Evolutionary conservation across 2,888 invertebrate species (phyloP).

Genomic region (Heliconius aoede): DNA sequence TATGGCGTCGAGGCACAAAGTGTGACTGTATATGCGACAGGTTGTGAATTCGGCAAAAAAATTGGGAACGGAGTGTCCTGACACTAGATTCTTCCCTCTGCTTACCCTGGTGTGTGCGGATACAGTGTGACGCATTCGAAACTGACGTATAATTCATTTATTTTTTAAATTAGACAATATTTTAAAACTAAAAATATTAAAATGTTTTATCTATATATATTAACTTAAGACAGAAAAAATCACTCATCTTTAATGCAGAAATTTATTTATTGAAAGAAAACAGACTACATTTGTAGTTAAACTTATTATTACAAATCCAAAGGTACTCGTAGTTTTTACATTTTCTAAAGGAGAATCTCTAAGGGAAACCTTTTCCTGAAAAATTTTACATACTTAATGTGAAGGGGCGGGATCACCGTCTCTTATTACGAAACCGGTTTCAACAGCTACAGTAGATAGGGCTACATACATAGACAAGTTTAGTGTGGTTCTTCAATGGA

Average conservation of each 20-base stretch:
- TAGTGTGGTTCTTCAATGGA: slow-evolving; percentile 71
- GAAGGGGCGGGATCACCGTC: slow-evolving; percentile 58
- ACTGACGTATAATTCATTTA: neutral
- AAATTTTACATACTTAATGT: slow-evolving; percentile 55
- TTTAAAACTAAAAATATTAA: neutral
- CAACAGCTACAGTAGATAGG: slow-evolving; percentile 54
- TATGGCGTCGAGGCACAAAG: neutral
- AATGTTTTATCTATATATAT: too few relatives aligned
- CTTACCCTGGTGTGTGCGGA: too few relatives aligned
- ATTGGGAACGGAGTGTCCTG: too few relatives aligned
- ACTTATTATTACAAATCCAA: neutral
- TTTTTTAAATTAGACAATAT: neutral
- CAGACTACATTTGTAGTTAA: neutral
- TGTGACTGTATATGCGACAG: too few relatives aligned
- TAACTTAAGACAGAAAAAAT: neutral
- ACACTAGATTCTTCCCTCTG: too few relatives aligned
- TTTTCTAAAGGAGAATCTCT: slow-evolving; percentile 43
- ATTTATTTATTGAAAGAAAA: slow-evolving; percentile 9
- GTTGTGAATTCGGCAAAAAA: too few relatives aligned
- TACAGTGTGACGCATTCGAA: too few relatives aligned
- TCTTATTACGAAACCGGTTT: slow-evolving; percentile 61
- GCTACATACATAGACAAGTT: slow-evolving; percentile 64
- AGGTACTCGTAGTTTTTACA: neutral
- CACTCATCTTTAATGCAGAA: slow-evolving; percentile 6
- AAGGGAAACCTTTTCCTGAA: slow-evolving; percentile 52